A percentile compares a stretch with the other conserved stretches of the same genome.
Evolutionary conservation across 1,140 invertebrate species (phyloP).

Genomic region (Mycetomoellerius zeteki): DNA sequence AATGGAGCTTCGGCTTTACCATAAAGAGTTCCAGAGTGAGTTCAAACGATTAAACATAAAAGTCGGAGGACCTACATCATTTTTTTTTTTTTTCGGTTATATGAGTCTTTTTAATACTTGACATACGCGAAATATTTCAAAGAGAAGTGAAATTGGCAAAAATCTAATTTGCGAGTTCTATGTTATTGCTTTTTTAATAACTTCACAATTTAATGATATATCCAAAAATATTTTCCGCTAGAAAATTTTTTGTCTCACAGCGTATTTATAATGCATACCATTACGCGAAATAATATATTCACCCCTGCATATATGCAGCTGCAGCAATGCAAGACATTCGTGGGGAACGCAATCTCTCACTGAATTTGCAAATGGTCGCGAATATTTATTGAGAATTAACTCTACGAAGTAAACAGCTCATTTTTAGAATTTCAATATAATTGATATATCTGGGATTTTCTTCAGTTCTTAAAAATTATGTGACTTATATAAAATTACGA

Average conservation of each 20-base stretch:
- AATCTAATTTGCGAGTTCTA: not conserved
- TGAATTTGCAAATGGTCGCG: slow-evolving; percentile 17
- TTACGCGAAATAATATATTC: slow-evolving; percentile 51
- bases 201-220: slow-evolving; percentile 7
- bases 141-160: not conserved
- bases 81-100: not conserved
- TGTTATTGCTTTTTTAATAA: slow-evolving; percentile 14
- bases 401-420: not conserved
- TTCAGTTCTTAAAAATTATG: not conserved
- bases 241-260: slow-evolving; percentile 7
- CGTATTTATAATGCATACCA: slow-evolving; percentile 14
- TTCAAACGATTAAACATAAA: not conserved
- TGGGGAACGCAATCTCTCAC: slow-evolving; percentile 10
- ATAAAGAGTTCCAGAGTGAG: not conserved
- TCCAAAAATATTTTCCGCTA: not conserved
- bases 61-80: not conserved
- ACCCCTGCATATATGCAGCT: slow-evolving; percentile 36
- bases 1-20: not conserved
- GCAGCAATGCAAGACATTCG: slow-evolving; percentile 29
- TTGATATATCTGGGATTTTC: not conserved
- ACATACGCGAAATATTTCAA: not conserved
- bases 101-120: not conserved
- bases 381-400: slow-evolving; percentile 39
- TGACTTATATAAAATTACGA: not conserved
- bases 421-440: slow-evolving; percentile 1